These are phyloP conservation scores for Drosophila malerkotliana DNA, from an alignment of 1,140 invertebrate species.

Conservation along the genomic window DNA sequence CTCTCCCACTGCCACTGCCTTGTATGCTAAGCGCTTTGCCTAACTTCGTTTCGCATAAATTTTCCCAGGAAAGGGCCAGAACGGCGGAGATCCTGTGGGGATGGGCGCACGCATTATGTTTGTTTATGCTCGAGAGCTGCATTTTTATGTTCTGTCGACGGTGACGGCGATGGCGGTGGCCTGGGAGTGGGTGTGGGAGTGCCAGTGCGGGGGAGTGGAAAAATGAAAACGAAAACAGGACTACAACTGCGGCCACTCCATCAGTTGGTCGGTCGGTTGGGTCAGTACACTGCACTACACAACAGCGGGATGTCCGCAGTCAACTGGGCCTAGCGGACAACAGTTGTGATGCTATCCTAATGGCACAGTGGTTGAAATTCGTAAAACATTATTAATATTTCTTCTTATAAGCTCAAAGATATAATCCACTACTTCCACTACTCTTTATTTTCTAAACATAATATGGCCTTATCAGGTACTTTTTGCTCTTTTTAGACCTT, in stretches of 20 bases:
- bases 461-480: no score
- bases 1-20: neutral
- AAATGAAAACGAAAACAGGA: slow-evolving; percentile 3
- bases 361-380: slow-evolving; percentile 12
- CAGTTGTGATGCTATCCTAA: neutral
- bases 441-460: no score
- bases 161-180: neutral
- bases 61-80: slow-evolving; percentile 20
- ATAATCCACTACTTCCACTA: no score
- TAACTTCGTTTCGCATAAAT: slow-evolving; percentile 71
- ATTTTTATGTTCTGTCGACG: slow-evolving; percentile 71
- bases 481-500: no score
- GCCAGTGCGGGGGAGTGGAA: neutral
- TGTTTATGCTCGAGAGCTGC: slow-evolving; percentile 75
- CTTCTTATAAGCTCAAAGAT: no score
- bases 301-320: slow-evolving; percentile 36
- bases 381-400: neutral
- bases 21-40: slow-evolving; percentile 72
- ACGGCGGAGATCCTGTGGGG: neutral
- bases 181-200: neutral
- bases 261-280: slow-evolving; percentile 30
- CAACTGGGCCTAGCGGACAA: slow-evolving; percentile 28
- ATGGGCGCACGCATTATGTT: slow-evolving; percentile 62
- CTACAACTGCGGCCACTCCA: slow-evolving; percentile 50
- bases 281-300: slow-evolving; percentile 47